Base-by-base conservation (phyloP, 2,797 vertebrate genomes). In the Chromobotia macracanthus region DNA sequence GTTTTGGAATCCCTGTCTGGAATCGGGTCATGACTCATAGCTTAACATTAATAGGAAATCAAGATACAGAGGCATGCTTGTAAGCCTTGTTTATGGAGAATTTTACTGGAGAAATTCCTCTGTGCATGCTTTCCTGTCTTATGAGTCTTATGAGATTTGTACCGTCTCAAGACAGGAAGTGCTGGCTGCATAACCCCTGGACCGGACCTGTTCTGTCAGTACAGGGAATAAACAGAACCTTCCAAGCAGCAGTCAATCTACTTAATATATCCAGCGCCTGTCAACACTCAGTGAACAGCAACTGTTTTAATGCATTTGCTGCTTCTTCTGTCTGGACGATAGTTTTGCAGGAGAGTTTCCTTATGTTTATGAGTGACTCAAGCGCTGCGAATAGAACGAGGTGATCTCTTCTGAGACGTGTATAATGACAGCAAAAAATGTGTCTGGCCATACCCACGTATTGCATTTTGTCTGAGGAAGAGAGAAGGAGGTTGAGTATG, bases 391-490 rank as follows among this genome's bases (percentile, higher is more conserved):
- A 71, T 10, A 44, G 41, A 44, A 10, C 41, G 41, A 44, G 41
- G 9, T 44, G 41, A 44, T 44, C 41, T 44, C 65, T 61, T 77
- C 38, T 48, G 69, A 28, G 69, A 56, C 0, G 71, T 44, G 41
- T 55, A 70, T 53, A 38, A 65, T 69, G 35, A 75, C 70, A 81
- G 18, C 11, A 58, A 53, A 53, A 64, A 19, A 56, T 31, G 50
- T 41, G 38, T 35, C 19, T 35, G 55, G 38, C 12, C 92, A 87
- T 87, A 94, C 94, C 93, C 55, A 94, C 91, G 48, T 91, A 91
- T 72, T 93, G 94, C 92, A 94, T 93, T 31, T 90, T 94, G 82
- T 93, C 92, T 6, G 93, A 94, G 15, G 92, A 86, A 9, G 93
- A 93, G 55, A 61, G 58, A 10, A 93, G 91, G 90, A 94, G 90